Evolutionary conservation across 1,140 invertebrate species (phyloP).

Genomic region (Dryas iulia): DNA sequence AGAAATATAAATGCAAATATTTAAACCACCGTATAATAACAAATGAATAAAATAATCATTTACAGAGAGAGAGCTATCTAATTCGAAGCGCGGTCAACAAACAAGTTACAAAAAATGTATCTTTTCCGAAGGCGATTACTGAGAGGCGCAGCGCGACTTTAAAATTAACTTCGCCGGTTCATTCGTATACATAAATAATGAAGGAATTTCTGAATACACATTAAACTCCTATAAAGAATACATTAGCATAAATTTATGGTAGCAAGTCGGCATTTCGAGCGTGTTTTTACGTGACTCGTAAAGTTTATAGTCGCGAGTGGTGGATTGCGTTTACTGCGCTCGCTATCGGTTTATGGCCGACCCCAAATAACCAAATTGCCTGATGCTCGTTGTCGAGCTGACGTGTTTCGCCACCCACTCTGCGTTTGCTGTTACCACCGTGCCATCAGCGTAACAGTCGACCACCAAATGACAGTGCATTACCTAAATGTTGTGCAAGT

Average conservation of each 20-base stretch:
- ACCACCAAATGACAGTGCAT: neutral
- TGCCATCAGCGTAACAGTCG: constrained; percentile 1
- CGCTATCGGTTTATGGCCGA: constrained; percentile 76
- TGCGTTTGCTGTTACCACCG: neutral
- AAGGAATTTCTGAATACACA: constrained; percentile 79
- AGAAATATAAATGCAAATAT: neutral
- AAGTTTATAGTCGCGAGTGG: constrained; percentile 79
- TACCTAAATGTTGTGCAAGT: neutral
- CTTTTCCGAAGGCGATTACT: constrained; percentile 56
- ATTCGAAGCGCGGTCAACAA: constrained; percentile 40
- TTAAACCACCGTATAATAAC: neutral
- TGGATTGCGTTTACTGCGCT: constrained; percentile 77
- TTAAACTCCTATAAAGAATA: constrained; percentile 80
- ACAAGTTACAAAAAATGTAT: constrained; percentile 62
- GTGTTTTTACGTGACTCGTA: constrained; percentile 80
- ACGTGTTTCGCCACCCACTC: constrained; percentile 36
- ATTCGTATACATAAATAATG: constrained; percentile 79
- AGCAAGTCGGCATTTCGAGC: constrained; percentile 75
- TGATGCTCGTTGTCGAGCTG: constrained; percentile 55
- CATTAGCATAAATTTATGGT: constrained; percentile 80
- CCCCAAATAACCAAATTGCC: constrained; percentile 77
- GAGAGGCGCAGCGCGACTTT: constrained; percentile 67
- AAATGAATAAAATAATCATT: neutral
- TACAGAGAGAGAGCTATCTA: constrained; percentile 20
- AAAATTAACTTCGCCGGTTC: constrained; percentile 78